Percentiles rank a stretch among this genome's conserved stretches.
Conservation (phyloP, 2,797 vertebrate species). For the Danio jaintianensis region DNA sequence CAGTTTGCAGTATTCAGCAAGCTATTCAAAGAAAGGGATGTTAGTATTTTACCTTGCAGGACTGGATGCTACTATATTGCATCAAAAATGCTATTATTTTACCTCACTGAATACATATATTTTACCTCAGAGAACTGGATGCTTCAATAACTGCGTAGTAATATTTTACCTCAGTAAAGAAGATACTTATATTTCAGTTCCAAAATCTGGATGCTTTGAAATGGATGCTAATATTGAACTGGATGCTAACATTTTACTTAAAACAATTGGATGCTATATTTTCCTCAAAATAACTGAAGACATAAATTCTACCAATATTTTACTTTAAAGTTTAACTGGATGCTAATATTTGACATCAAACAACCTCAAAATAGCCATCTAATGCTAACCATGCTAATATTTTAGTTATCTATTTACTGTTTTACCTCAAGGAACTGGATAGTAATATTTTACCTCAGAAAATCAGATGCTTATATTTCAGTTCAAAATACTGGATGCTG, state of each 20-base stretch:
- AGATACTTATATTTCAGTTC: neutral
- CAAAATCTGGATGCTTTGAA: neutral
- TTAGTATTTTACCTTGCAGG: neutral
- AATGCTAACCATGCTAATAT: neutral
- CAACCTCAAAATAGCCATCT: neutral
- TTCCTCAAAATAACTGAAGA: neutral
- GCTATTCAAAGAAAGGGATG: neutral
- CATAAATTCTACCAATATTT: neutral
- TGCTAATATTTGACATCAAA: neutral
- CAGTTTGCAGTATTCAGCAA: neutral
- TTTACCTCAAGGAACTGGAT: neutral
- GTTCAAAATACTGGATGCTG: neutral
- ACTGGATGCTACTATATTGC: neutral
- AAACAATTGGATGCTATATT: neutral
- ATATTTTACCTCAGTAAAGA: neutral
- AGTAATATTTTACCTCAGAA: neutral
- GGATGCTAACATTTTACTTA: neutral
- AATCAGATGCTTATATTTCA: neutral
- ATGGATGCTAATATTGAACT: neutral
- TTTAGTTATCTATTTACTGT: no score
- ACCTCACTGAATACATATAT: neutral
- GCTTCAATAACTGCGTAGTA: no score
- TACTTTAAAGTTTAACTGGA: neutral
- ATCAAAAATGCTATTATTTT: neutral
- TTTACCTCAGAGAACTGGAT: neutral